Percentiles rank a stretch among this genome's conserved stretches.
Conservation (phyloP, 2,113 vertebrate species). For the Prolemur simus region DNA sequence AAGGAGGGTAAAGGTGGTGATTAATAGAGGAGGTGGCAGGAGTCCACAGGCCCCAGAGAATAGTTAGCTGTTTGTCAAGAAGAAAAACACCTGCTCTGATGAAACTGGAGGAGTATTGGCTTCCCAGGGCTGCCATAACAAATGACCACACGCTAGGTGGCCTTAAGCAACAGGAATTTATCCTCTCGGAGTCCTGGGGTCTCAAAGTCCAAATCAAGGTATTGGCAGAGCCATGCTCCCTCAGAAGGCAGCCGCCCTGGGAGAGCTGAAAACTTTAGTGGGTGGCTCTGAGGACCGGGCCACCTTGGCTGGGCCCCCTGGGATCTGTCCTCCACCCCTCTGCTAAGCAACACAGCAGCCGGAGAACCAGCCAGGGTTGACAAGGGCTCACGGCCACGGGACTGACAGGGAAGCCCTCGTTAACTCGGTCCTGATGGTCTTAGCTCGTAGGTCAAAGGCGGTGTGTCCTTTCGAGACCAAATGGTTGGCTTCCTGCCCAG, state of each 20-base stretch:
- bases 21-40: not conserved
- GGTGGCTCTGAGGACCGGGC: not conserved
- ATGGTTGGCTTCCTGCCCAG: too few species aligned
- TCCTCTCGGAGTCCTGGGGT: not conserved
- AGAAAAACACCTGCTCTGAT: not conserved
- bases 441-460: not conserved
- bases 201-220: not conserved
- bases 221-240: not conserved
- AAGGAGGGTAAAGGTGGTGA: not conserved
- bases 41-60: not conserved
- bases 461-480: not conserved
- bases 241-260: not conserved
- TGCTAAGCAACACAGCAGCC: not conserved
- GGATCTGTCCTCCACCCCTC: not conserved
- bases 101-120: not conserved
- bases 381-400: rapidly evolving
- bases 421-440: not conserved
- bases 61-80: not conserved
- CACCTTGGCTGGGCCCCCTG: not conserved
- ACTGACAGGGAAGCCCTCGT: rapidly evolving
- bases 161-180: not conserved
- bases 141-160: not conserved
- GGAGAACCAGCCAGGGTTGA: not conserved
- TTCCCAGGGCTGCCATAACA: not conserved
- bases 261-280: not conserved